Evolutionary conservation across 2,888 invertebrate species (phyloP).

Genomic region (Trissonchulus latispiculum): DNA sequence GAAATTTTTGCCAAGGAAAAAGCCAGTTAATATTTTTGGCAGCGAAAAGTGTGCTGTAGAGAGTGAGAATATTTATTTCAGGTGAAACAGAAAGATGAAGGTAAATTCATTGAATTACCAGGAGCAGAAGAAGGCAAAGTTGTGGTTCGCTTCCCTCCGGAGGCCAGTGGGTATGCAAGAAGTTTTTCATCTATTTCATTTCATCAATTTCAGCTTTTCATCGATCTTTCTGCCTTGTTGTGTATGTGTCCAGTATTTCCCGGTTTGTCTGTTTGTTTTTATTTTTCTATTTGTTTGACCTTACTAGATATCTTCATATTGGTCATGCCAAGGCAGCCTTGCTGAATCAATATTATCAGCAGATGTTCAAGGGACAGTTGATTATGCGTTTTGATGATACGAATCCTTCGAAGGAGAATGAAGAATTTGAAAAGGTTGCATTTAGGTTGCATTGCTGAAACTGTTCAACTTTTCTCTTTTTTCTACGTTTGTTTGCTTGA

Average conservation of each 20-base stretch:
- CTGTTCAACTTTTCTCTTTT: background rate
- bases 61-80: too few species aligned
- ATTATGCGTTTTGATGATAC: slow-evolving; percentile 99
- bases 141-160: slow-evolving; percentile 96
- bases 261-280: too few species aligned
- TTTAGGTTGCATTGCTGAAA: too few species aligned
- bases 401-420: slow-evolving; percentile 95
- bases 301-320: slow-evolving; percentile 76
- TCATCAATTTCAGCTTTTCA: too few species aligned
- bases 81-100: slow-evolving; percentile 71
- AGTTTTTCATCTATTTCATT: too few species aligned
- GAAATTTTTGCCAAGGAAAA: too few species aligned
- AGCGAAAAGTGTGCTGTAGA: too few species aligned
- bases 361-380: slow-evolving; percentile 77
- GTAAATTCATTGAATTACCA: slow-evolving; percentile 90
- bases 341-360: slow-evolving; percentile 91
- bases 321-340: slow-evolving; percentile 98
- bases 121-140: slow-evolving; percentile 96
- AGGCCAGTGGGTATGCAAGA: slow-evolving; percentile 85
- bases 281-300: too few species aligned
- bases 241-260: too few species aligned
- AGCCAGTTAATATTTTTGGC: too few species aligned
- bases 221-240: too few species aligned
- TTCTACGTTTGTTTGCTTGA: background rate
- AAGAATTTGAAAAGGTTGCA: slow-evolving; percentile 84